Conservation (phyloP, 2,888 invertebrate species). For the Hydriomena furcata region DNA sequence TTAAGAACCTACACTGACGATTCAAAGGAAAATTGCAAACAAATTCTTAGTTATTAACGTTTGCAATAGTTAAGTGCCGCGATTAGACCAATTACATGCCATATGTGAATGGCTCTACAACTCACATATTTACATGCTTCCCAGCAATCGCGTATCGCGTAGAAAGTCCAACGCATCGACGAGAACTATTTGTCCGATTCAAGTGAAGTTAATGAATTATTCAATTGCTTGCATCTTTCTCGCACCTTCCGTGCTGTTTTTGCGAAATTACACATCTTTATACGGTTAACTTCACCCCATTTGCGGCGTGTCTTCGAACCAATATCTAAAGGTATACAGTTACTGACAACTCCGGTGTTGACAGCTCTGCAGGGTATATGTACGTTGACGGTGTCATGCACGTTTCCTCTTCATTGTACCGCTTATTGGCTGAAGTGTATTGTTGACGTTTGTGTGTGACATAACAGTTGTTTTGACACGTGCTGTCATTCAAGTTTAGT, state of each 20-base stretch:
- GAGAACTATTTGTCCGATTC: slow-evolving; percentile 46
- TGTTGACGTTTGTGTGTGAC: slow-evolving; percentile 33
- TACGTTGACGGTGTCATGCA: slow-evolving; percentile 29
- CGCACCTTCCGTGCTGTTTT: slow-evolving; percentile 45
- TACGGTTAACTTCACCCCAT: slow-evolving; percentile 37
- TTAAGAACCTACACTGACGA: not conserved
- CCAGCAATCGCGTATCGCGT: slow-evolving; percentile 23
- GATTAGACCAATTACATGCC: slow-evolving; percentile 21
- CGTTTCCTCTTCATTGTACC: slow-evolving; percentile 42
- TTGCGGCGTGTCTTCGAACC: slow-evolving; percentile 14
- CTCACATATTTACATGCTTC: slow-evolving; percentile 21
- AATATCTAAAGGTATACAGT: slow-evolving; percentile 43
- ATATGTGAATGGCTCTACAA: slow-evolving; percentile 16
- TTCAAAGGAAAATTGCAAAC: slow-evolving; percentile 14
- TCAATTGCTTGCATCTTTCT: slow-evolving; percentile 42
- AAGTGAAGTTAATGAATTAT: slow-evolving; percentile 57
- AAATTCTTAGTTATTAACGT: slow-evolving; percentile 12
- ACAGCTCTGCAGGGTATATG: slow-evolving; percentile 43
- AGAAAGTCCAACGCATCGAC: slow-evolving; percentile 31
- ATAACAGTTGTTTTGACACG: slow-evolving; percentile 35
- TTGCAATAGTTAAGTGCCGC: slow-evolving; percentile 10
- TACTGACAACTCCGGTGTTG: slow-evolving; percentile 45
- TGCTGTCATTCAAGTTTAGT: slow-evolving; percentile 32
- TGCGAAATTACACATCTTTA: slow-evolving; percentile 47
- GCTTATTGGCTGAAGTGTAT: slow-evolving; percentile 35